Evolutionary conservation across 1,140 invertebrate species (phyloP), one percentile per base, ranked within the genome.

Genomic region (Drosophila trapezifrons): DNA sequence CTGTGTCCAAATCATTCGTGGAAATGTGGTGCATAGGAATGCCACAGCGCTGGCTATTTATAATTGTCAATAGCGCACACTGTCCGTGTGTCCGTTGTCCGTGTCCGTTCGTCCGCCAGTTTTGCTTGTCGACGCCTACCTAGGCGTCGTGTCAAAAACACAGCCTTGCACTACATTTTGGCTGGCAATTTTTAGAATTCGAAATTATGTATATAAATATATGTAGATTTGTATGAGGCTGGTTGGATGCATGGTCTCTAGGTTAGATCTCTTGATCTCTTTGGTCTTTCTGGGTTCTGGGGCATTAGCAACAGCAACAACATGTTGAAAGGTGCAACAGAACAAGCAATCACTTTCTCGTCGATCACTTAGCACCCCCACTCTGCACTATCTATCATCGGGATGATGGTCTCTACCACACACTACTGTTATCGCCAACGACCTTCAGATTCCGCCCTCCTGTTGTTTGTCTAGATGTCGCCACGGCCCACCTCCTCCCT

Each of bases 141-240:
- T 55, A 80, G 74, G 64, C 75, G 71, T 63, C 78, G 83, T 86
- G 82, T 87, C 78, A 86, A 86, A 86, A 86, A 70, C 82, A 78
- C 65, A 87, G 79, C 82, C 82, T 86, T 86, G 82, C 82, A 86
- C 82, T 71, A 63, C 57, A 86, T 86, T 82, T 78, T 72, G 58
- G 37, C 43, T 43, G 64, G 71, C 76, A 76, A 87, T 86, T 87
- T 86, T 76, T 86, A 87, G 83, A 86, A 81, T 67, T 72, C 51
- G 82, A 76, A 86, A 81, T 67, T 76, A 81, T 78, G 74, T 66
- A 66, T 70, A 64, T 74, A 74, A 25, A 74, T 74, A 62, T 56
- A 38, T 54, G 46, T 49, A 20, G 3, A 51, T 42, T 6, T 17
- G 15, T 27, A 20, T 47, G 51, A 15, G 25, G 2, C 29, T 51